phyloP scores from a whole-genome alignment of 2,113 vertebrate species.

The Sander vitreus region DNA sequence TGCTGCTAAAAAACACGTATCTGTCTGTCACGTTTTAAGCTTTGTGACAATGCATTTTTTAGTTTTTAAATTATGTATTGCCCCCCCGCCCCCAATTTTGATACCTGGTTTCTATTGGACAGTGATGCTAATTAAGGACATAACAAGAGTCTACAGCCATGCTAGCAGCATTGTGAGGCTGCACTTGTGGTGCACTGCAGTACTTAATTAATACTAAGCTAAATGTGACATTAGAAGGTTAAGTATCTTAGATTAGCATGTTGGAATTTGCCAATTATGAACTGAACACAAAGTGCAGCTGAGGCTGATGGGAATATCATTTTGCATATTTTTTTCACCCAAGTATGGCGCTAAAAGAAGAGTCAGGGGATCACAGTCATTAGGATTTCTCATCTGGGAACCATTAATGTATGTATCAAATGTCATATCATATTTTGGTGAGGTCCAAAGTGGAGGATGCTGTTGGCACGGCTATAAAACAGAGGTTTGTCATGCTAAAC shows the following conservation, averaged over 20 bases:
- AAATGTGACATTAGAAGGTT: too few relatives aligned
- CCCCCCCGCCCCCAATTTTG: too few relatives aligned
- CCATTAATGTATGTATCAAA: too few relatives aligned
- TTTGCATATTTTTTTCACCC: neutral
- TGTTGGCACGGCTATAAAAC: too few relatives aligned
- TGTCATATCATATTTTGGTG: too few relatives aligned
- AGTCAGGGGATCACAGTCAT: neutral
- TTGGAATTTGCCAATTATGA: neutral
- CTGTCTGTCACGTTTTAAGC: neutral
- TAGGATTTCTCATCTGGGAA: neutral
- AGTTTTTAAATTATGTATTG: too few relatives aligned
- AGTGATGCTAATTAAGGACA: neutral
- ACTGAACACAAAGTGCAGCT: neutral
- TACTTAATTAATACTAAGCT: neutral
- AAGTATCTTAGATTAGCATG: neutral
- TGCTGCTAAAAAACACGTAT: neutral
- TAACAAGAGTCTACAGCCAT: neutral
- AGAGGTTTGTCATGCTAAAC: neutral
- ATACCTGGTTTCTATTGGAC: too few relatives aligned
- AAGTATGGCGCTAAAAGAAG: neutral
- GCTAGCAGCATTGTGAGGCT: too few relatives aligned
- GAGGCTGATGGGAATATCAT: neutral
- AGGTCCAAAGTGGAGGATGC: too few relatives aligned
- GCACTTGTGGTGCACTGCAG: neutral
- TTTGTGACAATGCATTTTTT: neutral